Evolutionary conservation across 1,140 invertebrate genomes (phyloP).

Genomic region (Diploscapter pachys): DNA sequence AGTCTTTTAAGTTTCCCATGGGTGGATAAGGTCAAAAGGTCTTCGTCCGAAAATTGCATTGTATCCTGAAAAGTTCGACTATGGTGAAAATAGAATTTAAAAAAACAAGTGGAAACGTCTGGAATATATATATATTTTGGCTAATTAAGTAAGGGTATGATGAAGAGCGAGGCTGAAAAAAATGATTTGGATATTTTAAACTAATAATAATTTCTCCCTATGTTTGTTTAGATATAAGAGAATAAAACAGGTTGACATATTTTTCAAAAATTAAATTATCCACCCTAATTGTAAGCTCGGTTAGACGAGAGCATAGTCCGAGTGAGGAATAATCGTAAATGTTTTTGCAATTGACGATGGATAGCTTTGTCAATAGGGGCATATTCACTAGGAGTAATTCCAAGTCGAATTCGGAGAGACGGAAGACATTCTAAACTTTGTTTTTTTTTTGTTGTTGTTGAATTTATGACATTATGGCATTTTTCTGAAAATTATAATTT

Average conservation of each 20-base stretch:
- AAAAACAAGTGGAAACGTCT: not conserved
- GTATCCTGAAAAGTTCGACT: constrained; percentile 1
- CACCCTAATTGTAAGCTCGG: constrained; percentile 11
- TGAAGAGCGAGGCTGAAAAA: too few species aligned
- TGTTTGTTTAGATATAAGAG: too few species aligned
- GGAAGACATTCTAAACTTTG: not conserved
- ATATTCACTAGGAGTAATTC: constrained; percentile 7
- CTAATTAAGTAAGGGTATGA: too few species aligned
- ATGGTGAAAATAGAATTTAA: not conserved
- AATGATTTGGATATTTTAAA: too few species aligned
- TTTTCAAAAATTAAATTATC: not conserved
- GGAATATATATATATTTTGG: not conserved
- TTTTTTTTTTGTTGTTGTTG: constrained; percentile 2
- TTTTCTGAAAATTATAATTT: too few species aligned
- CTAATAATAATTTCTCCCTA: too few species aligned
- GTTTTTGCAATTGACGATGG: constrained; percentile 25
- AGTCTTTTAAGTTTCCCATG: constrained; percentile 2
- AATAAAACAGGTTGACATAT: too few species aligned
- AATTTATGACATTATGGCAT: not conserved
- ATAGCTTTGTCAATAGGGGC: constrained; percentile 5
- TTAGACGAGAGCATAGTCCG: constrained; percentile 2
- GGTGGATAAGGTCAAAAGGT: constrained; percentile 11
- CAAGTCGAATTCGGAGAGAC: constrained; percentile 7
- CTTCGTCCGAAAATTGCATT: constrained; percentile 20
- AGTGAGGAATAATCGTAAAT: constrained; percentile 28